Percentiles rank a stretch among this genome's conserved stretches.
phyloP scores from a whole-genome alignment of 2,797 vertebrate genomes.

The Rhinogobio ventralis region DNA sequence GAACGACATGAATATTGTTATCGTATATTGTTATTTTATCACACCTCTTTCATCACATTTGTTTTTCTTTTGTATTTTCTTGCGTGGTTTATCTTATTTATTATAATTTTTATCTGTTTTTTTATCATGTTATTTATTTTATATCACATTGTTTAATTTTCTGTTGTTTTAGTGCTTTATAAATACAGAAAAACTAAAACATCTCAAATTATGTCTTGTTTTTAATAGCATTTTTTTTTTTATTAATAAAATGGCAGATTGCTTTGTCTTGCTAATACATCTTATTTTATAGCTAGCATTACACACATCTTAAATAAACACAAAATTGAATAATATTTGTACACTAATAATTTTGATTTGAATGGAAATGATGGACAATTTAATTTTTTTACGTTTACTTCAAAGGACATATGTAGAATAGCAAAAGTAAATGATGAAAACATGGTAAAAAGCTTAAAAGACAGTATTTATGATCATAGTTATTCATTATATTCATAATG shows the following conservation, averaged over 20 bases:
- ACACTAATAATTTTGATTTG: neutral
- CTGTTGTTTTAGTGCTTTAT: neutral
- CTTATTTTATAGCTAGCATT: neutral
- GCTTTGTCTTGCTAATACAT: neutral
- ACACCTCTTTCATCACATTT: neutral
- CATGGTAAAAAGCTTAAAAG: neutral
- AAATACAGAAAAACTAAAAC: neutral
- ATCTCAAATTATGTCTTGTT: neutral
- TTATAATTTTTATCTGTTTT: neutral
- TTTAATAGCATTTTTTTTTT: neutral
- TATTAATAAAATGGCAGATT: neutral
- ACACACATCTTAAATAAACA: neutral
- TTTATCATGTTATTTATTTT: neutral
- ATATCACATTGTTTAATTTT: neutral
- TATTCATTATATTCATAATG: neutral
- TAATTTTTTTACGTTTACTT: no score
- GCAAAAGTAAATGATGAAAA: neutral
- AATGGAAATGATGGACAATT: neutral
- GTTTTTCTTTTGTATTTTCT: neutral
- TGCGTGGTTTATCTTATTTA: neutral
- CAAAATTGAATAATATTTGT: conserved; percentile 2
- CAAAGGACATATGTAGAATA: neutral
- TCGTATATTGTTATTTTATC: neutral
- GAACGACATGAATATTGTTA: neutral
- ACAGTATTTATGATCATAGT: neutral